Percentiles rank a stretch among this genome's conserved stretches.
phyloP scores from a whole-genome alignment of 2,113 vertebrate genomes.

The Budorcas taxicolor region DNA sequence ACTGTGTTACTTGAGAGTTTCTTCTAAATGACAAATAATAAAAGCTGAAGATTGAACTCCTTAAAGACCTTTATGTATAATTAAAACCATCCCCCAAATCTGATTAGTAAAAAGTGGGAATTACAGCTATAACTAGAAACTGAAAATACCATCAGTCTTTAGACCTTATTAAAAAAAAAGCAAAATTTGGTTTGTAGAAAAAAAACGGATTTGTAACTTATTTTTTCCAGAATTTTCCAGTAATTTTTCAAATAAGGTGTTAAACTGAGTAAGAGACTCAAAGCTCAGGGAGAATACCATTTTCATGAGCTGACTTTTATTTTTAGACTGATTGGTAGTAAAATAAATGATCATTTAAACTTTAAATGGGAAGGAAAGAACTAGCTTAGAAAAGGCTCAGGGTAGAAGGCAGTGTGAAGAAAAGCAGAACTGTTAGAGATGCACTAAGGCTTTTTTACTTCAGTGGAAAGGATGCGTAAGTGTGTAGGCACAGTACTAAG shows the following conservation, averaged over 20 bases:
- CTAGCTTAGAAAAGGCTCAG: background rate
- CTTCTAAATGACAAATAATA: slow-evolving; percentile 6
- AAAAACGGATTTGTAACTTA: background rate
- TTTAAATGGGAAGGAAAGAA: slow-evolving; percentile 29
- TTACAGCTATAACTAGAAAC: background rate
- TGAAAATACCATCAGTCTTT: background rate
- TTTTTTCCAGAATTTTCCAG: background rate
- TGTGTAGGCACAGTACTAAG: background rate
- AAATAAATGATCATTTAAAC: background rate
- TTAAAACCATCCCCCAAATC: background rate
- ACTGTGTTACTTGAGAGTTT: slow-evolving; percentile 1
- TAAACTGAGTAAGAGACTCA: background rate
- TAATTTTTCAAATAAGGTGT: background rate
- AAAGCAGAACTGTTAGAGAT: background rate
- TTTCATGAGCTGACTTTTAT: background rate
- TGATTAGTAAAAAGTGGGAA: background rate
- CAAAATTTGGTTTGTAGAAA: slow-evolving; percentile 18
- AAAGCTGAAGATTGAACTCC: background rate
- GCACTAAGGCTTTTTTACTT: background rate
- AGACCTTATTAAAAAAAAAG: background rate
- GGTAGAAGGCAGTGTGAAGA: background rate
- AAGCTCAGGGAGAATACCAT: background rate
- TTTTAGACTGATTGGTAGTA: background rate
- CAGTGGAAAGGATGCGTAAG: background rate
- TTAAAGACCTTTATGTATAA: background rate